Conservation (phyloP, 2,113 vertebrate species). For the Calidris pugnax region DNA sequence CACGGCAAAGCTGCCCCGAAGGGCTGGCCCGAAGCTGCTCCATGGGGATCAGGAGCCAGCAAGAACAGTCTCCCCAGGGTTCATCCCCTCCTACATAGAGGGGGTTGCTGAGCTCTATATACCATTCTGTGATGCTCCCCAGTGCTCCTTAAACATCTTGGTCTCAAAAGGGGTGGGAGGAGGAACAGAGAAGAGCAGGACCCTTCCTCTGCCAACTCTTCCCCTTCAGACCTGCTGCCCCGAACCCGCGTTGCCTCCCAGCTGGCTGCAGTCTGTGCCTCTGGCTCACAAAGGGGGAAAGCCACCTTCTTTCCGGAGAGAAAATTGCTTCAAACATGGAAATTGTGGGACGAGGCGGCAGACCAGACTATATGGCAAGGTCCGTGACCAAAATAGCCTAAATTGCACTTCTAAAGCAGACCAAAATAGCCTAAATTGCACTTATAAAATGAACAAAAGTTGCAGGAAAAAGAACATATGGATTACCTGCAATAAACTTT, state of each 20-base stretch:
- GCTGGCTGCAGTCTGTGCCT: not conserved
- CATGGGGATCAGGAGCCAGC: not conserved
- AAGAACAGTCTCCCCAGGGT: not conserved
- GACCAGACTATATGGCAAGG: not conserved
- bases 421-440: not conserved
- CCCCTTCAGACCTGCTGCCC: not conserved
- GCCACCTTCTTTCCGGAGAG: not conserved
- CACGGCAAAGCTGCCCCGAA: not conserved
- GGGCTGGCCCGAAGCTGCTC: not conserved
- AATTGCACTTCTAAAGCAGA: not conserved
- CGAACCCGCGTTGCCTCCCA: not conserved
- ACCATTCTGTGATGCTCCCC: not conserved
- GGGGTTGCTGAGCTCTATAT: not conserved
- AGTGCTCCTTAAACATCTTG: not conserved
- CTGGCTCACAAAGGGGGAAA: not conserved
- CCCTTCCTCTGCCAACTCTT: not conserved
- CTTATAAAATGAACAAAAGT: not conserved
- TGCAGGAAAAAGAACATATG: not conserved
- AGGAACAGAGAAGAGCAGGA: not conserved
- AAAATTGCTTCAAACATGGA: not conserved
- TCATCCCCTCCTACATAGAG: not conserved
- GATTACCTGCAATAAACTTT: not conserved
- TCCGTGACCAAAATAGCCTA: not conserved
- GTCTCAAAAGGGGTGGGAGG: not conserved
- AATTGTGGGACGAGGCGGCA: not conserved